These are phyloP conservation scores for Columba livia DNA, from an alignment of 2,113 vertebrate genomes.

Conservation along the genomic window DNA sequence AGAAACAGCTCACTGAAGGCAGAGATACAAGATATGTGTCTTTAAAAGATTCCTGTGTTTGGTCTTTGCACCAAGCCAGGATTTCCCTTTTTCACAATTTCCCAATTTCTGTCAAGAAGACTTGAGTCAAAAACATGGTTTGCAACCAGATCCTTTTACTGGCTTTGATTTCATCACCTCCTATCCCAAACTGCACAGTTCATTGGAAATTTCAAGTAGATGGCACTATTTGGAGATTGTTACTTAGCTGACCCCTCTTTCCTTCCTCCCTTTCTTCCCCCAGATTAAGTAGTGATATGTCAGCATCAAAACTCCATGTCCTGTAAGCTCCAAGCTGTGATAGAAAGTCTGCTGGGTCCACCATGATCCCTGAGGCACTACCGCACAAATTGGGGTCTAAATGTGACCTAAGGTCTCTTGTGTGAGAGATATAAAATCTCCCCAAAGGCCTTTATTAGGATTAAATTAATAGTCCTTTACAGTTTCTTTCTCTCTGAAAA, in stretches of 20 bases:
- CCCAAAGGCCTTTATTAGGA: not conserved
- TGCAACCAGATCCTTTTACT: not conserved
- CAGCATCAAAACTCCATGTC: not conserved
- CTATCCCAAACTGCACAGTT: not conserved
- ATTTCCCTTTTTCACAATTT: conserved; percentile 3
- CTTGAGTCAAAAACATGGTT: not conserved
- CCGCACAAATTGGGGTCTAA: not conserved
- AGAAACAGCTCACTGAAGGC: conserved; percentile 33
- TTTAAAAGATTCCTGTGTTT: conserved; percentile 43
- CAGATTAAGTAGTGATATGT: not conserved
- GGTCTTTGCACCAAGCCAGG: not conserved
- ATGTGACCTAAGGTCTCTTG: not conserved
- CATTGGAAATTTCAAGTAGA: not conserved
- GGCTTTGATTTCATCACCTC: not conserved
- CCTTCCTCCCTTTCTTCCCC: not conserved
- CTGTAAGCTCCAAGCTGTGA: not conserved
- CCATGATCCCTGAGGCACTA: fast-evolving
- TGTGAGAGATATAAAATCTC: not conserved
- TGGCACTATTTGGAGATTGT: not conserved
- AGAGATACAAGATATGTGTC: conserved; percentile 16
- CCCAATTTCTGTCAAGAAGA: not conserved
- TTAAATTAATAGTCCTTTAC: not conserved
- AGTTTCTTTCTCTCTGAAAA: not conserved
- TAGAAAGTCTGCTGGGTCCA: not conserved
- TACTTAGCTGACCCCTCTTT: not conserved